Evolutionary conservation across 2,797 vertebrate genomes (phyloP), one percentile per base, ranked within the genome.

Genomic region (Amblyopsis hoosieri): DNA sequence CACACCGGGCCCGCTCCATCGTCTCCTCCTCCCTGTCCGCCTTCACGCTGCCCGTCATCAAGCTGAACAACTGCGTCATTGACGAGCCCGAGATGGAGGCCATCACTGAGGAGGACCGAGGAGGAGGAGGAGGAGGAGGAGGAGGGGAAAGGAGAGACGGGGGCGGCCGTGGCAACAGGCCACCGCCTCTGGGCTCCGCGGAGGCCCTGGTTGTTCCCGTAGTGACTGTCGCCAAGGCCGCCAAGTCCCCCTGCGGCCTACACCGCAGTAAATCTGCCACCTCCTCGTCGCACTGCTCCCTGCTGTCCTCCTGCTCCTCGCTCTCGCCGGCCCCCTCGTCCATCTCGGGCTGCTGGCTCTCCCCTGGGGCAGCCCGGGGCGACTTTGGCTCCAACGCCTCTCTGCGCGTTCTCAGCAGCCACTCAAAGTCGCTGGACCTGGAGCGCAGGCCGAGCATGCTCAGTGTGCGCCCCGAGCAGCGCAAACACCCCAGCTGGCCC

Each of bases 401-500:
- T 7, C 89, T 98, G 69, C 95, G 98, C 88, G 88, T 97, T 82
- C 90, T 98, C 7, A 94, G 96, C 10, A 94, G 94, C 48, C 96
- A 99, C 79, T 99, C 97, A 1, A 99, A 99, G 82, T 99, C 97
- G 23, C 85, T 99, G 89, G 97, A 99, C 82, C 92, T 99, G 85
- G 97, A 98, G 56, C 90, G 95, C 4, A 77, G 93, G 45, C 87
- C 89, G 0, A 93, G 94, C 60, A 94, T 89, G 0, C 93, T 99
- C 5, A 96, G 94, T 0, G 97, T 98, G 56, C 94, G 94, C 66
- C 90, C 93, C 0, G 96, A 98, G 52, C 97, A 98, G 82, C 90
- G 96, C 74, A 99, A 99, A 62, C 97, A 99, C 76, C 97, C 97
- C 13, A 99, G 97, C 74, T 99, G 97, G 97, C 97, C 97, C 31